These are phyloP conservation scores for Prunella fulvescens DNA, from an alignment of 2,113 vertebrate species.

Conservation along the genomic window DNA sequence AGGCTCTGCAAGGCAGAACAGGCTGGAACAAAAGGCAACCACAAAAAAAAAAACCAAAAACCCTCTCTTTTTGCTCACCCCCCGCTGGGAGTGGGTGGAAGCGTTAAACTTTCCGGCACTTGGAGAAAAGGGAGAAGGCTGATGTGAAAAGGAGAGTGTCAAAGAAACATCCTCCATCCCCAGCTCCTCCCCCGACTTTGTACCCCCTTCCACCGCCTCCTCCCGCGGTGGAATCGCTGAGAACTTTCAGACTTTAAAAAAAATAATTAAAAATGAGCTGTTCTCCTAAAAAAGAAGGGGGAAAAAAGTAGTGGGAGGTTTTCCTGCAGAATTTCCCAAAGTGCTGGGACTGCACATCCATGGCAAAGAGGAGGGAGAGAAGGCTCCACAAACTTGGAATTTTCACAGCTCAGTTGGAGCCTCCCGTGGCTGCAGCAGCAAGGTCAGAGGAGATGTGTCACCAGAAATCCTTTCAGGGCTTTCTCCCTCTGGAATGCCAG, in stretches of 20 bases:
- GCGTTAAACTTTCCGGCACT: neutral
- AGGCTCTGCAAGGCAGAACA: neutral
- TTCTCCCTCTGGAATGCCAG: neutral
- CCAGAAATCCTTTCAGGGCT: neutral
- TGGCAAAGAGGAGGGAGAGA: neutral
- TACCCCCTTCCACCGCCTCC: neutral
- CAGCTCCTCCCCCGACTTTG: neutral
- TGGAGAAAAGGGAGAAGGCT: neutral
- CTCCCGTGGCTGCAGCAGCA: neutral
- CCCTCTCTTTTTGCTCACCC: neutral
- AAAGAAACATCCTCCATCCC: neutral
- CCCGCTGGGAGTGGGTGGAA: neutral
- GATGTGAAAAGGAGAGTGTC: neutral
- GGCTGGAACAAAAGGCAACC: neutral
- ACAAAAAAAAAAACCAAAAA: neutral
- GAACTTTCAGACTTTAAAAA: neutral
- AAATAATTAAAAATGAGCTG: neutral
- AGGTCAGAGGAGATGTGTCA: neutral
- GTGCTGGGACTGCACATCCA: neutral
- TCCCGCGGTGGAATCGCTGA: fast-evolving
- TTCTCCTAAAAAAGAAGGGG: neutral
- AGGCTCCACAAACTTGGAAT: neutral
- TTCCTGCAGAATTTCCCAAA: neutral
- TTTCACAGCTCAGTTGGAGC: neutral
- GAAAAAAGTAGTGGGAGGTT: neutral